phyloP scores from a whole-genome alignment of 2,797 vertebrate species.

The Ctenosaura bakeri region DNA sequence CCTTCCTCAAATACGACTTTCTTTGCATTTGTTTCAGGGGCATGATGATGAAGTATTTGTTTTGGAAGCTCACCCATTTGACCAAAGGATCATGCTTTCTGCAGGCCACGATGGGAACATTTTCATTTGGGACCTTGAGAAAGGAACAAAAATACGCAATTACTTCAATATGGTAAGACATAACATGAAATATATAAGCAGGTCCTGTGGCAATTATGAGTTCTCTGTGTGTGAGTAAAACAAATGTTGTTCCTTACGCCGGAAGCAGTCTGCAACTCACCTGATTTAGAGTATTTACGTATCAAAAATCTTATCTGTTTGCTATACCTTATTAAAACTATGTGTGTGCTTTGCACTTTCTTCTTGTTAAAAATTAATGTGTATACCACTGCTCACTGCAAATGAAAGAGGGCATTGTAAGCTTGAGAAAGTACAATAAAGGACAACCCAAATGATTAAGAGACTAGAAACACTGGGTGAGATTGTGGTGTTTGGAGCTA shows the following conservation, averaged over 20 bases:
- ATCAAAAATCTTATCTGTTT: no score
- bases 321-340: no score
- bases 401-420: no score
- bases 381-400: no score
- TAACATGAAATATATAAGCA: background rate
- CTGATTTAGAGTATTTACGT: background rate
- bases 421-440: no score
- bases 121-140: slow-evolving; percentile 95
- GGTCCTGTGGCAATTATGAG: background rate
- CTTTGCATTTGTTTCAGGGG: slow-evolving; percentile 82
- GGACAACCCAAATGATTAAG: no score
- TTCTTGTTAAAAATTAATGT: no score
- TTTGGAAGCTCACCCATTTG: slow-evolving; percentile 95
- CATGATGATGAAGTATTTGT: slow-evolving; percentile 98
- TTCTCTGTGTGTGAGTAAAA: background rate
- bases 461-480: no score
- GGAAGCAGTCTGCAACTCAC: background rate
- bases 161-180: slow-evolving; percentile 97
- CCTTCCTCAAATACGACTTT: background rate
- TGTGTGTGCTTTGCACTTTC: no score
- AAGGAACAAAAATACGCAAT: slow-evolving; percentile 95
- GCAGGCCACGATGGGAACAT: slow-evolving; percentile 98
- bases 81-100: slow-evolving; percentile 94
- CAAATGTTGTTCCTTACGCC: background rate
- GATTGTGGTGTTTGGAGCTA: no score